Conservation (phyloP, 2,113 vertebrate species). For the Hippocampus barbouri region DNA sequence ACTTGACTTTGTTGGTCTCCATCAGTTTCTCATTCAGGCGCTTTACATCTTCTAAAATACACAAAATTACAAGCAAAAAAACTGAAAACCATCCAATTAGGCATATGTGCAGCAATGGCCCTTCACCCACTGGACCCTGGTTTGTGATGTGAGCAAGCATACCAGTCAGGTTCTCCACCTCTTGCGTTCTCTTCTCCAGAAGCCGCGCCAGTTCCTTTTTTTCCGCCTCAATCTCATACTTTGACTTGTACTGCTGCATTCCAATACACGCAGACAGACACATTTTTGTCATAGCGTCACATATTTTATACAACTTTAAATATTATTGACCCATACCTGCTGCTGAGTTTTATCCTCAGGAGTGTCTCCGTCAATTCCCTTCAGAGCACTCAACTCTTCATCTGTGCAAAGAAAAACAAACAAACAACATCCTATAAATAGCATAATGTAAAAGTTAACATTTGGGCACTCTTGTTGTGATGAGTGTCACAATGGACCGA, state of each 20-base stretch:
- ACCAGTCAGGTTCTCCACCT: slow-evolving; percentile 89
- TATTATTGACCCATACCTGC: slow-evolving; percentile 69
- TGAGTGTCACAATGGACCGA: neutral
- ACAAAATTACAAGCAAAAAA: neutral
- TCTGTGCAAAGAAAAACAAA: slow-evolving; percentile 60
- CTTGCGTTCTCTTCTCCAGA: slow-evolving; percentile 86
- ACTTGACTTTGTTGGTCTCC: slow-evolving; percentile 82
- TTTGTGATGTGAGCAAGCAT: slow-evolving; percentile 15
- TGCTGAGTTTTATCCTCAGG: slow-evolving; percentile 73
- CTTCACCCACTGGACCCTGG: too few relatives aligned
- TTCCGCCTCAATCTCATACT: slow-evolving; percentile 92
- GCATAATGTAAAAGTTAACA: neutral
- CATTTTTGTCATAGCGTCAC: neutral
- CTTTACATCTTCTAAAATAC: slow-evolving; percentile 82
- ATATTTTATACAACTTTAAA: neutral
- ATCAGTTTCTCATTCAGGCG: slow-evolving; percentile 85
- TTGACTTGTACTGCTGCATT: slow-evolving; percentile 71
- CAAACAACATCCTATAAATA: neutral
- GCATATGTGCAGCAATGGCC: neutral
- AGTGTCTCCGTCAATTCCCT: slow-evolving; percentile 81
- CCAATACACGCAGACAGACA: neutral
- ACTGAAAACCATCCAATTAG: neutral
- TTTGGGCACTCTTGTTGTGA: neutral
- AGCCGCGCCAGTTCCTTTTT: slow-evolving; percentile 86
- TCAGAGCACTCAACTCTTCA: slow-evolving; percentile 79